phyloP scores from a whole-genome alignment of 2,888 invertebrate genomes.

The Tillus elongatus region DNA sequence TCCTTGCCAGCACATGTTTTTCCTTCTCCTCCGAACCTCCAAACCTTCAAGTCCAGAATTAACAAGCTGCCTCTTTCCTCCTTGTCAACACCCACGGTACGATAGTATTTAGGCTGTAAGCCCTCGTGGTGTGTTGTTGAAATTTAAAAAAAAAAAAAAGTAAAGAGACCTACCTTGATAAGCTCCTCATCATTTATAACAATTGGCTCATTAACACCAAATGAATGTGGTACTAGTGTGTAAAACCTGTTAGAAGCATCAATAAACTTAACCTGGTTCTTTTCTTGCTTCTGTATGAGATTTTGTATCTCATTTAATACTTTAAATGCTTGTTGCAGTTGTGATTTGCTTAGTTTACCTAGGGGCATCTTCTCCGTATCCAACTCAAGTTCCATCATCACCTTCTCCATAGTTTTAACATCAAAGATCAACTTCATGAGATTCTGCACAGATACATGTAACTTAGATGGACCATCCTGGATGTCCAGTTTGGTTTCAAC shows the following conservation, averaged over 20 bases:
- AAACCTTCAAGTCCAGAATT: no score
- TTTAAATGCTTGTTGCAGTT: conserved; percentile 76
- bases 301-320: conserved; percentile 65
- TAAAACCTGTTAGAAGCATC: conserved; percentile 91
- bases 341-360: conserved; percentile 86
- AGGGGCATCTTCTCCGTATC: conserved; percentile 98
- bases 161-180: conserved; percentile 47
- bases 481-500: conserved; percentile 43
- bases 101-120: no score
- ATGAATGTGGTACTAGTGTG: conserved; percentile 90
- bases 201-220: conserved; percentile 76
- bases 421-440: conserved; percentile 84
- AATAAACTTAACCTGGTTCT: conserved; percentile 48
- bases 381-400: conserved; percentile 89
- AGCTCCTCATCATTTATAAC: conserved; percentile 66
- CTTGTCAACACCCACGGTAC: no score
- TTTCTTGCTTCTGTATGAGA: conserved; percentile 45
- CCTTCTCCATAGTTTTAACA: conserved; percentile 81
- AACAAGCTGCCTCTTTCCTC: no score
- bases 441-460: conserved; percentile 69
- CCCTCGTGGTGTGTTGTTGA: no score
- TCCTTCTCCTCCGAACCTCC: no score
- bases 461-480: conserved; percentile 49
- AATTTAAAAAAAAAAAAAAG: no score
- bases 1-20: no score